These are phyloP conservation scores for Ganaspis sp. DNA, from an alignment of 1,140 invertebrate species.

Conservation along the genomic window DNA sequence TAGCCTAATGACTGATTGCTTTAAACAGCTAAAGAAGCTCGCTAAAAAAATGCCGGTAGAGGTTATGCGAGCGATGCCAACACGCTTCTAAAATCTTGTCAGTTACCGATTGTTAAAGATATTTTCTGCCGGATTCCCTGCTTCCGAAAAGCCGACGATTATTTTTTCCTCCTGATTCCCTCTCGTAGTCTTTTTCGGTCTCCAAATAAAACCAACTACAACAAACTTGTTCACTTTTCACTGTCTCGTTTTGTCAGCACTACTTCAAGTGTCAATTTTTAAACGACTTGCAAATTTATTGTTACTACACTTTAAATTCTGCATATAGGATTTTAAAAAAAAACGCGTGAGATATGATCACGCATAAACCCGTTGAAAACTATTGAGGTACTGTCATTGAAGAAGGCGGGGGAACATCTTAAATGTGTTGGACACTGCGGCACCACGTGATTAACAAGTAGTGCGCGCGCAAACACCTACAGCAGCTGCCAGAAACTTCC, in stretches of 20 bases:
- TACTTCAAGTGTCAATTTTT: background rate
- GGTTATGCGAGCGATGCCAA: slow-evolving; percentile 33
- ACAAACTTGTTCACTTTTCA: background rate
- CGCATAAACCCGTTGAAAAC: background rate
- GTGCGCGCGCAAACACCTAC: background rate
- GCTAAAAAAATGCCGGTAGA: slow-evolving; percentile 46
- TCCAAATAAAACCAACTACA: background rate
- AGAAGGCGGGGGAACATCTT: slow-evolving; percentile 21
- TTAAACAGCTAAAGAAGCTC: slow-evolving; percentile 54
- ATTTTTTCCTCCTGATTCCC: background rate
- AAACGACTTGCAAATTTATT: background rate
- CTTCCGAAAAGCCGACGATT: background rate
- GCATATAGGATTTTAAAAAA: background rate
- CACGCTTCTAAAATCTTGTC: slow-evolving; percentile 41
- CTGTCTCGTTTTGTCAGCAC: background rate
- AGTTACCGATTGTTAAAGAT: slow-evolving; percentile 34
- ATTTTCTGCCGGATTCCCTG: slow-evolving; percentile 1
- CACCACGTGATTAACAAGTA: background rate
- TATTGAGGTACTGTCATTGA: slow-evolving; percentile 16
- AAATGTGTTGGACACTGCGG: slow-evolving; percentile 26
- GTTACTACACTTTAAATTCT: slow-evolving; percentile 8
- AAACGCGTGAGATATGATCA: background rate
- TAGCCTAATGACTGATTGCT: slow-evolving; percentile 42
- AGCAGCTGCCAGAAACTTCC: background rate
- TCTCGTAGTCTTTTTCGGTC: background rate